Conservation (phyloP, 2,113 vertebrate genomes). For the Junco hyemalis region DNA sequence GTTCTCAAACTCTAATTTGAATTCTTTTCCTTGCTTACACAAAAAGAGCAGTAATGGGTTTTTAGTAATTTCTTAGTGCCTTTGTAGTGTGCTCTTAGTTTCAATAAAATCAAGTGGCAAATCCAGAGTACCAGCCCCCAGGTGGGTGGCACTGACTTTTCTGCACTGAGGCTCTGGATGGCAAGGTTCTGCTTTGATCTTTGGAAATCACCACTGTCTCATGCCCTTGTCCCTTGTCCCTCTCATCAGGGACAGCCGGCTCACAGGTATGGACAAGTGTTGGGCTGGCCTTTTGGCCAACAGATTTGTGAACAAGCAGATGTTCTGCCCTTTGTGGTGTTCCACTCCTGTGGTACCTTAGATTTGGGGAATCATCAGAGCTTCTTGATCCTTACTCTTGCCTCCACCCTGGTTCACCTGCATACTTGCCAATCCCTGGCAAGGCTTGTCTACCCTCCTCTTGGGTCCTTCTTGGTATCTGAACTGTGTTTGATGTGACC, state of each 20-base stretch:
- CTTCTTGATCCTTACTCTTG: background rate
- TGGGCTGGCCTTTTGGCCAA: background rate
- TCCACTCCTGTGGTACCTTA: background rate
- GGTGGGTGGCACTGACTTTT: background rate
- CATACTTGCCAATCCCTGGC: background rate
- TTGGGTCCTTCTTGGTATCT: background rate
- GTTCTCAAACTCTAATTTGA: background rate
- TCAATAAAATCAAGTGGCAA: background rate
- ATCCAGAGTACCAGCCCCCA: background rate
- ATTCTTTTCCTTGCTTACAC: background rate
- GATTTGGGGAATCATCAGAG: background rate
- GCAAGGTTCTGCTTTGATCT: background rate
- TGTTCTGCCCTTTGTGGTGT: background rate
- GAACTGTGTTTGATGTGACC: background rate
- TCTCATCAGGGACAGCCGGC: rapidly evolving
- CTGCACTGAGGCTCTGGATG: background rate
- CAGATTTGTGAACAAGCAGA: background rate
- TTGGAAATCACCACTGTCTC: background rate
- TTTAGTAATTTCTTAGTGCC: background rate
- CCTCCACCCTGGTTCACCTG: background rate
- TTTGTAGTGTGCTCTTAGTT: background rate
- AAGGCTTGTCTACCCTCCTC: background rate
- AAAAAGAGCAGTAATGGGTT: background rate
- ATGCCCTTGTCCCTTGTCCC: background rate
- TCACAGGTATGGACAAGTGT: background rate